Conservation (phyloP, 2,113 vertebrate species). For the Puntigrus tetrazona region DNA sequence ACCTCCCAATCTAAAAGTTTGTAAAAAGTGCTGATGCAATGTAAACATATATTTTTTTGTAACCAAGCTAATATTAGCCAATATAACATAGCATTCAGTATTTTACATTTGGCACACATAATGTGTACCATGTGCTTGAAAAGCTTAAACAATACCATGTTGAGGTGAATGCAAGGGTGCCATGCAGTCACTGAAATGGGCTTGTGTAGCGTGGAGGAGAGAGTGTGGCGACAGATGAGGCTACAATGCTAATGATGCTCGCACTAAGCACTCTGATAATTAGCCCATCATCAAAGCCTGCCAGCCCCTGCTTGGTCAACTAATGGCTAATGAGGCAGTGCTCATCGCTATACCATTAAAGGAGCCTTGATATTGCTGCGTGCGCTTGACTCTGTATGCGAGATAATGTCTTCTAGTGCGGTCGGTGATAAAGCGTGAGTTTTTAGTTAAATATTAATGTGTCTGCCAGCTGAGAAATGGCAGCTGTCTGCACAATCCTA, state of each 20-base stretch:
- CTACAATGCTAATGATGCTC: constrained; percentile 43
- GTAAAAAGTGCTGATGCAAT: not conserved
- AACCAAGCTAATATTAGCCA: not conserved
- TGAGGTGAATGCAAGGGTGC: not conserved
- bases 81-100: not conserved
- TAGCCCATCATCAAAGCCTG: constrained; percentile 57
- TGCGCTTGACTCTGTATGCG: constrained; percentile 32
- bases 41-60: not conserved
- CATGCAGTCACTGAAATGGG: not conserved
- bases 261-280: constrained; percentile 52
- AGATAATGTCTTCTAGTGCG: not conserved
- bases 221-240: constrained; percentile 49
- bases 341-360: constrained; percentile 48
- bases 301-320: constrained; percentile 39
- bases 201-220: not conserved
- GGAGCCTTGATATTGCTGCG: constrained; percentile 45
- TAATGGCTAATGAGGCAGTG: constrained; percentile 48
- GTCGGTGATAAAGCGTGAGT: not conserved
- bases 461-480: constrained; percentile 88
- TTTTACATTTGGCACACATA: not conserved
- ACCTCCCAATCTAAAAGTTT: not conserved
- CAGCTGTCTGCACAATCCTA: constrained; percentile 93
- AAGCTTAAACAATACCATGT: not conserved
- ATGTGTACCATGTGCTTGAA: not conserved
- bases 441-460: not conserved